These are phyloP conservation scores for Ganaspis brasiliensis DNA, from an alignment of 2,888 invertebrate species.

Conservation along the genomic window DNA sequence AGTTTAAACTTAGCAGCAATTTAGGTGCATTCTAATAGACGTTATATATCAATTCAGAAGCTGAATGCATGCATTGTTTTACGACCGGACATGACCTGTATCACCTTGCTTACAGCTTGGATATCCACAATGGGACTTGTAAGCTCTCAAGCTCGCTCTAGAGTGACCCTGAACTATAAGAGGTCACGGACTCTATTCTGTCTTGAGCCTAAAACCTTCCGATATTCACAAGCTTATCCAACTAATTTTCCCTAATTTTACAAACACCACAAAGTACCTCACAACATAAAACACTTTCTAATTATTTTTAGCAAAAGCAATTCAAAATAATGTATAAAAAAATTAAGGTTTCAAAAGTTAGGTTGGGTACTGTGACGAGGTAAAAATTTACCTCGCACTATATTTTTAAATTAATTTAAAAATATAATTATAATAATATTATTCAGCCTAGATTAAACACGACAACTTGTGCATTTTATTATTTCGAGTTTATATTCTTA, in stretches of 20 bases:
- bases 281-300: no score
- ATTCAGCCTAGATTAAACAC: no score
- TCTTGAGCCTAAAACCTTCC: constrained; percentile 21
- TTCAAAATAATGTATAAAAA: no score
- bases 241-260: not conserved
- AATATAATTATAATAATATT: no score
- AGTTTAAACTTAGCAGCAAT: not conserved
- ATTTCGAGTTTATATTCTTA: no score
- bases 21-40: constrained; percentile 51
- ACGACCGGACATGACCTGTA: constrained; percentile 38
- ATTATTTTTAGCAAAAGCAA: no score
- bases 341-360: no score
- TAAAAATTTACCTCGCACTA: no score
- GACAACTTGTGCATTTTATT: no score
- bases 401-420: no score
- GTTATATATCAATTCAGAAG: constrained; percentile 56
- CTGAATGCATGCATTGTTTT: constrained; percentile 55
- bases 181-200: constrained; percentile 51
- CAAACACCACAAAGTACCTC: no score
- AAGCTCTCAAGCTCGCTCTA: constrained; percentile 20
- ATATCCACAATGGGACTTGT: constrained; percentile 14
- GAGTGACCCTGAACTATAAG: constrained; percentile 44
- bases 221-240: not conserved
- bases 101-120: constrained; percentile 29
- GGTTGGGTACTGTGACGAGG: no score